phyloP scores from a whole-genome alignment of 2,888 invertebrate species.

The Eledona agricola region DNA sequence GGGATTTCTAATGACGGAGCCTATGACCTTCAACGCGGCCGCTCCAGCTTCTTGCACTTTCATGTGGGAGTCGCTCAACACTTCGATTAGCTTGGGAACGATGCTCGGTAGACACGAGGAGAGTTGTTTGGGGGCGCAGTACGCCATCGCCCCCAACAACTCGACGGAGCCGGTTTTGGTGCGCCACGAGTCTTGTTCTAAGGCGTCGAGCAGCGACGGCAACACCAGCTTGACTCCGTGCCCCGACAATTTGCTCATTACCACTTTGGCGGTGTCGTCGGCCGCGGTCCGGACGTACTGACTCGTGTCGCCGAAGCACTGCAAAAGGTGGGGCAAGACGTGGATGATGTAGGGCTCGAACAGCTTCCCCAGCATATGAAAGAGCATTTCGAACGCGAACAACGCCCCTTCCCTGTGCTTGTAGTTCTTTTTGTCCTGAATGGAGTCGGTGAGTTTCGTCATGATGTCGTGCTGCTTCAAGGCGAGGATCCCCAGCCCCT shows the following conservation, averaged over 20 bases:
- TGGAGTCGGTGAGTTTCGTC: slow-evolving; percentile 90
- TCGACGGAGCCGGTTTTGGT: slow-evolving; percentile 98
- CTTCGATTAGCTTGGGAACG: slow-evolving; percentile 96
- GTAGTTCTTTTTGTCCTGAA: slow-evolving; percentile 97
- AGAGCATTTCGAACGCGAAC: slow-evolving; percentile 97
- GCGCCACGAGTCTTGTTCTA: slow-evolving; percentile 98
- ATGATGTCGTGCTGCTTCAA: slow-evolving; percentile 96
- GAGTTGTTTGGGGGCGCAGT: slow-evolving; percentile 98
- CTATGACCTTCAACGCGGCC: slow-evolving; percentile 94
- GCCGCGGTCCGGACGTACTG: slow-evolving; percentile 96
- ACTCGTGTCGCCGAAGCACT: slow-evolving; percentile 95
- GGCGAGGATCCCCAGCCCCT: slow-evolving; percentile 95
- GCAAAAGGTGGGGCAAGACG: slow-evolving; percentile 91
- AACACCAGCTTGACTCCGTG: slow-evolving; percentile 98
- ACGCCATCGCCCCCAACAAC: slow-evolving; percentile 96
- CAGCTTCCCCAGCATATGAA: slow-evolving; percentile 91
- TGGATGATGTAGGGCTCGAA: slow-evolving; percentile 99
- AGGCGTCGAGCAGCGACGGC: slow-evolving; percentile 89
- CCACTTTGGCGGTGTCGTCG: slow-evolving; percentile 94
- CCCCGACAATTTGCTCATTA: slow-evolving; percentile 93
- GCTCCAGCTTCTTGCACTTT: slow-evolving; percentile 96
- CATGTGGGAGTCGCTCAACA: slow-evolving; percentile 95
- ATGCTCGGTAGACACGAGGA: slow-evolving; percentile 98
- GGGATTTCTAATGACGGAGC: slow-evolving; percentile 97
- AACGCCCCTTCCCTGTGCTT: slow-evolving; percentile 94